Evolutionary conservation across 1,140 invertebrate species (phyloP).

Genomic region (Pachypeltis micranthus): DNA sequence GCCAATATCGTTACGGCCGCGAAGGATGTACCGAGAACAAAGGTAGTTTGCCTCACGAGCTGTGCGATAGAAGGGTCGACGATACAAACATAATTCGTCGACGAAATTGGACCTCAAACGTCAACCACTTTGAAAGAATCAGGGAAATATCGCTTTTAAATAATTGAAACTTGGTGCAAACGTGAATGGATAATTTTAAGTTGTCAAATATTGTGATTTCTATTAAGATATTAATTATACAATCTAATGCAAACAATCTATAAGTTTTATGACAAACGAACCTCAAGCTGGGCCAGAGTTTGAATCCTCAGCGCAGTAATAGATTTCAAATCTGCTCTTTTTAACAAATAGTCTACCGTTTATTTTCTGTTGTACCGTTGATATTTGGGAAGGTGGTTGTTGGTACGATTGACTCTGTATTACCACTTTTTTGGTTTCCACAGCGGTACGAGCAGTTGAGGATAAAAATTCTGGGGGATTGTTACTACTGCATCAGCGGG

Average conservation of each 20-base stretch:
- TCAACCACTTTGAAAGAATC: neutral
- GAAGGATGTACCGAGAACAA: neutral
- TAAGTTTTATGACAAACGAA: neutral
- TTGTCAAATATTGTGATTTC: too few relatives aligned
- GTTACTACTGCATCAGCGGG: constrained; percentile 91
- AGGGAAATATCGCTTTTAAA: neutral
- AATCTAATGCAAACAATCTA: neutral
- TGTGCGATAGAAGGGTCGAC: neutral
- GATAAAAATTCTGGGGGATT: constrained; percentile 91
- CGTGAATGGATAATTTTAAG: neutral
- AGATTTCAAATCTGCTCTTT: neutral
- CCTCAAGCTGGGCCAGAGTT: neutral
- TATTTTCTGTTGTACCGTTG: neutral
- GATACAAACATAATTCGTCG: neutral
- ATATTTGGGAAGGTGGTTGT: too few relatives aligned
- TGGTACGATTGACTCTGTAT: neutral
- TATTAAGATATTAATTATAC: too few relatives aligned
- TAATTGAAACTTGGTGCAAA: neutral
- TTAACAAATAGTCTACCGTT: neutral
- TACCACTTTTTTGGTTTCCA: constrained; percentile 26
- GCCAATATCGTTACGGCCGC: neutral
- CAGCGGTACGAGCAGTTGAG: constrained; percentile 86
- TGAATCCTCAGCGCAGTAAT: neutral
- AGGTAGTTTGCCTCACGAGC: neutral
- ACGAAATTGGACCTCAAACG: neutral